Evolutionary conservation across 2,888 invertebrate species (phyloP).

Genomic region (Agonopterix subpropinquella): DNA sequence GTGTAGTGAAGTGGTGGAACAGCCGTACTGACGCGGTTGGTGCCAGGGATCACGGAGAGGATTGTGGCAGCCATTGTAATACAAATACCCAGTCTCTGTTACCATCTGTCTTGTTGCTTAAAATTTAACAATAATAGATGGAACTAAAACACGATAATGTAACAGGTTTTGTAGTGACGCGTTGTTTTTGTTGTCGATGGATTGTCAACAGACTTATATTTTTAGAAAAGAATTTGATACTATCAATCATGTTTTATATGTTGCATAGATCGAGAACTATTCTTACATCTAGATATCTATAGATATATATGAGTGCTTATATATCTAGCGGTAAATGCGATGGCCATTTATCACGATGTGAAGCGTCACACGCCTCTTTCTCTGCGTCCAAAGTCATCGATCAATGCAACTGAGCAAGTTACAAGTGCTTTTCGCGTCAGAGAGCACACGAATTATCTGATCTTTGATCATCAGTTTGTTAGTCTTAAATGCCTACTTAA

Average conservation of each 20-base stretch:
- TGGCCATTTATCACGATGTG: conserved; percentile 6
- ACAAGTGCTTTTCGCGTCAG: conserved; percentile 2
- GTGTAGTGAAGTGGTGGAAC: conserved; percentile 58
- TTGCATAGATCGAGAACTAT: too few species aligned
- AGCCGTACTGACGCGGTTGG: conserved; percentile 42
- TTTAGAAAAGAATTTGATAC: neutral
- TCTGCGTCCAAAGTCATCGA: conserved; percentile 7
- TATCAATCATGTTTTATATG: neutral
- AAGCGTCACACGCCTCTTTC: conserved; percentile 9
- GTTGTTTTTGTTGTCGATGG: conserved; percentile 3
- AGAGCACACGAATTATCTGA: conserved; percentile 5
- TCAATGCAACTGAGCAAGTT: conserved; percentile 6
- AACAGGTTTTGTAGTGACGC: conserved; percentile 3
- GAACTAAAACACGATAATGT: conserved; percentile 23
- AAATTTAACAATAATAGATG: conserved; percentile 46
- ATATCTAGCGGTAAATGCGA: neutral
- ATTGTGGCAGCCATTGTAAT: conserved; percentile 53
- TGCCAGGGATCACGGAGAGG: conserved; percentile 59
- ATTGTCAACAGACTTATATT: neutral
- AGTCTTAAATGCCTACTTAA: neutral
- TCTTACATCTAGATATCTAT: neutral
- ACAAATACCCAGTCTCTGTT: conserved; percentile 60
- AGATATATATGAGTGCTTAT: neutral
- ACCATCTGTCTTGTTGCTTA: conserved; percentile 52
- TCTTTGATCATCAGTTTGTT: conserved; percentile 5